Evolutionary conservation across 2,113 vertebrate genomes (phyloP).

Genomic region (Abramis brama): DNA sequence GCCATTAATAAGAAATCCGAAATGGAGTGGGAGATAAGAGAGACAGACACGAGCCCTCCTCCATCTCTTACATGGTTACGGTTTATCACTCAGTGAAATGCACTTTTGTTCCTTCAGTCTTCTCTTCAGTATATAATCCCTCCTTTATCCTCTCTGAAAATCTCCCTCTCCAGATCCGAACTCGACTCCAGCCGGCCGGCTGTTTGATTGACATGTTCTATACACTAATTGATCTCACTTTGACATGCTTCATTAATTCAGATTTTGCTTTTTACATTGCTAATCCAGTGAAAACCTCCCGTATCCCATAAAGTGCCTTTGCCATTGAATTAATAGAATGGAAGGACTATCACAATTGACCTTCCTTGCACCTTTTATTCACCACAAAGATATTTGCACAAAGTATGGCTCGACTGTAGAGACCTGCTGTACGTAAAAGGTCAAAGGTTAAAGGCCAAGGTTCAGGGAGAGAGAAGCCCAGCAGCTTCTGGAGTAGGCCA

Average conservation of each 20-base stretch:
- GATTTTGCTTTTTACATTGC: not conserved
- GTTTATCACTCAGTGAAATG: constrained; percentile 28
- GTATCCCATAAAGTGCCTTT: not conserved
- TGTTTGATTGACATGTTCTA: constrained; percentile 66
- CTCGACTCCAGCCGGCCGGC: constrained; percentile 78
- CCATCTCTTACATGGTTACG: not conserved
- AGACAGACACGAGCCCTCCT: constrained; percentile 26
- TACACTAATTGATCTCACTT: constrained; percentile 41
- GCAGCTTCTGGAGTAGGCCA: constrained; percentile 38
- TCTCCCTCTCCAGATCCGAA: constrained; percentile 62
- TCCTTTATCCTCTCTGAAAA: constrained; percentile 53
- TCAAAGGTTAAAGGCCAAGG: constrained; percentile 31
- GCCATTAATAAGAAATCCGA: constrained; percentile 53
- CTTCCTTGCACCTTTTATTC: constrained; percentile 17
- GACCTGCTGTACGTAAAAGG: constrained; percentile 38
- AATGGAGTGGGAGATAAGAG: constrained; percentile 35
- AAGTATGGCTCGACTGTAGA: constrained; percentile 39
- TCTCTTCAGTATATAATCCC: constrained; percentile 32
- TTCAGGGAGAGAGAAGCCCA: constrained; percentile 44
- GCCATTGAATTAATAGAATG: not conserved
- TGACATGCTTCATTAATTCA: constrained; percentile 42
- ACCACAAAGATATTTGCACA: constrained; percentile 37
- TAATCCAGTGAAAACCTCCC: not conserved
- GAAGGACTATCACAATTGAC: constrained; percentile 6
- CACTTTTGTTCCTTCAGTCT: constrained; percentile 31